phyloP scores from a whole-genome alignment of 53 echinoderm and acorn worm genomes.

The Crossaster papposus region DNA sequence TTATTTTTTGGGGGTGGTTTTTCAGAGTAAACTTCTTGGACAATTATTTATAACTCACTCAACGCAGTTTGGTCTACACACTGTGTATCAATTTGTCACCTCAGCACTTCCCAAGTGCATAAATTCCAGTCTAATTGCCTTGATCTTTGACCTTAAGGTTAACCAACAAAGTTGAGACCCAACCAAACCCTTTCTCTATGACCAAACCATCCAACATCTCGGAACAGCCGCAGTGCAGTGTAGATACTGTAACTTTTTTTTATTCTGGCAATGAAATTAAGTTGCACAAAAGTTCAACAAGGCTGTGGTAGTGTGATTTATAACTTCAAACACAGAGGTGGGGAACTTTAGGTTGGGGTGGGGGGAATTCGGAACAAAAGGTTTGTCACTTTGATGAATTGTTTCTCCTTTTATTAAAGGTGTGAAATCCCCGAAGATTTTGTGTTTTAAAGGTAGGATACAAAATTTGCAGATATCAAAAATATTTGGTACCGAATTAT shows the following conservation, averaged over 20 bases:
- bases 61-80: neutral
- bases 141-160: slow-evolving; percentile 33
- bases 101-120: neutral
- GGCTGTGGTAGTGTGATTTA: neutral
- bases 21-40: neutral
- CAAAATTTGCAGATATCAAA: too few relatives aligned
- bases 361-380: neutral
- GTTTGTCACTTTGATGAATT: neutral
- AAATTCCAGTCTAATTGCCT: slow-evolving; percentile 35
- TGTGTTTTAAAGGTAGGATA: too few relatives aligned
- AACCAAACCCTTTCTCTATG: too few relatives aligned
- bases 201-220: too few relatives aligned
- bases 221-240: too few relatives aligned
- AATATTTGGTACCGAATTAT: too few relatives aligned
- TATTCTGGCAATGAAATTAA: neutral
- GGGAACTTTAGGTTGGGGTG: neutral
- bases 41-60: neutral
- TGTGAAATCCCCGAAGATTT: too few relatives aligned
- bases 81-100: slow-evolving; percentile 24
- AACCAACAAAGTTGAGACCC: neutral
- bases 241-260: too few relatives aligned
- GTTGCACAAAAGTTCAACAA: neutral
- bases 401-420: neutral
- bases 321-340: neutral
- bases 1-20: too few relatives aligned